Evolutionary conservation across 2,113 vertebrate genomes (phyloP), one percentile per base, ranked within the genome.

Genomic region (Dromaius novaehollandiae): DNA sequence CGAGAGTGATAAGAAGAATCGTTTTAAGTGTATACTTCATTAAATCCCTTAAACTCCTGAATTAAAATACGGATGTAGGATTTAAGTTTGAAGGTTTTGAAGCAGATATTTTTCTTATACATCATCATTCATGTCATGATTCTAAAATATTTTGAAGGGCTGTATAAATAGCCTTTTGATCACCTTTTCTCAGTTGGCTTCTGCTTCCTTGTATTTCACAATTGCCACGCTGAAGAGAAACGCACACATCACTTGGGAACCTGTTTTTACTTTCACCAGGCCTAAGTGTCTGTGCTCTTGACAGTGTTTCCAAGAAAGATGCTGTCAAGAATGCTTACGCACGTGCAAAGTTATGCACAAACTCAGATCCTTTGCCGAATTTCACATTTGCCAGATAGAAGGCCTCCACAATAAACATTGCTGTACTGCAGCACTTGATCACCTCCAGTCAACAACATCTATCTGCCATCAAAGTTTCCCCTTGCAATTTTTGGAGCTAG

Each of bases 31-130:
- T 60, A 69, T 1, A 73, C 69, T 94, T 89, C 53, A 86, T 51
- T 73, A 93, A 96, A 87, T 88, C 87, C 69, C 84, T 83, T 81
- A 46, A 85, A 95, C 63, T 91, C 64, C 81, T 26, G 68, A 78
- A 89, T 91, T 86, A 89, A 95, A 93, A 93, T 51, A 92, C 76
- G 76, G 93, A 93, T 94, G 80, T 89, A 79, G 90, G 92, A 88
- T 86, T 96, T 87, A 87, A 75, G 70, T 85, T 85, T 95, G 95
- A 89, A 78, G 64, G 68, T 13, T 90, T 34, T 51, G 70, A 50
- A 91, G 86, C 58, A 88, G 88, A 86, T 96, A 96, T 87, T 96
- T 96, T 92, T 83, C 88, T 83, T 86, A 92, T 93, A 93, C 50
- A 96, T 96, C 94, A 95, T 81, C 93, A 81, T 9, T 51, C 16